Conservation (phyloP, 2,888 invertebrate species). For the Agapetus fuscipes region DNA sequence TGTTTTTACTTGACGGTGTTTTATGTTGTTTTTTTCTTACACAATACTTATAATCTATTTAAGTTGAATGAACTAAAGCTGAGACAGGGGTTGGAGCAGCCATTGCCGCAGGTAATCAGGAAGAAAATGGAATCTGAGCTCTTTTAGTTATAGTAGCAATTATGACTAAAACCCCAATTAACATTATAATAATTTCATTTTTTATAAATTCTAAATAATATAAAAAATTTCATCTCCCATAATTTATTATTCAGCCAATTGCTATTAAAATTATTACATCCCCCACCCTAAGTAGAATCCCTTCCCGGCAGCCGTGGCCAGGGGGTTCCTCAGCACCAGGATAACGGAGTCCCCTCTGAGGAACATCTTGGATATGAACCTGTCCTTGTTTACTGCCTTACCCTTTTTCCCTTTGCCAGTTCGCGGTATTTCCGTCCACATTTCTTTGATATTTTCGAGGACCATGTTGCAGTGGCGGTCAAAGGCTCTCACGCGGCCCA, state of each 20-base stretch:
- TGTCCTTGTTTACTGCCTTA: conserved; percentile 87
- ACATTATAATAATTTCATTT: conserved; percentile 34
- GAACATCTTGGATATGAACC: conserved; percentile 99
- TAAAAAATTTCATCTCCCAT: conserved; percentile 45
- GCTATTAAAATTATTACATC: conserved; percentile 57
- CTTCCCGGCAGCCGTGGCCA: conserved; percentile 70
- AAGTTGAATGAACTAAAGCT: conserved; percentile 68
- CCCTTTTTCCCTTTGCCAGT: conserved; percentile 96
- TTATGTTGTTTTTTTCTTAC: too few species aligned
- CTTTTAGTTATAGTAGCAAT: conserved; percentile 63
- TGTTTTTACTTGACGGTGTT: too few species aligned
- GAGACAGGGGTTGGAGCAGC: conserved; percentile 69
- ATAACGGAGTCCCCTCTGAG: conserved; percentile 98
- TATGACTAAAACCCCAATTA: conserved; percentile 38
- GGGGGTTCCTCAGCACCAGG: conserved; percentile 89
- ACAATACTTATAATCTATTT: too few species aligned
- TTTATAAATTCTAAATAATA: conserved; percentile 42
- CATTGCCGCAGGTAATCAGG: conserved; percentile 66
- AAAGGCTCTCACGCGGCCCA: conserved; percentile 93
- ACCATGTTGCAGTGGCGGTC: conserved; percentile 99
- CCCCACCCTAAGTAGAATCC: conserved; percentile 54
- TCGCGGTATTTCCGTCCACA: conserved; percentile 98
- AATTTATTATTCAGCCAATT: conserved; percentile 48
- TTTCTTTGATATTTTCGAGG: conserved; percentile 97
- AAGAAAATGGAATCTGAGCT: conserved; percentile 72